Base-by-base conservation (phyloP, 2,113 vertebrate species). In the Bolborhynchus lineola region DNA sequence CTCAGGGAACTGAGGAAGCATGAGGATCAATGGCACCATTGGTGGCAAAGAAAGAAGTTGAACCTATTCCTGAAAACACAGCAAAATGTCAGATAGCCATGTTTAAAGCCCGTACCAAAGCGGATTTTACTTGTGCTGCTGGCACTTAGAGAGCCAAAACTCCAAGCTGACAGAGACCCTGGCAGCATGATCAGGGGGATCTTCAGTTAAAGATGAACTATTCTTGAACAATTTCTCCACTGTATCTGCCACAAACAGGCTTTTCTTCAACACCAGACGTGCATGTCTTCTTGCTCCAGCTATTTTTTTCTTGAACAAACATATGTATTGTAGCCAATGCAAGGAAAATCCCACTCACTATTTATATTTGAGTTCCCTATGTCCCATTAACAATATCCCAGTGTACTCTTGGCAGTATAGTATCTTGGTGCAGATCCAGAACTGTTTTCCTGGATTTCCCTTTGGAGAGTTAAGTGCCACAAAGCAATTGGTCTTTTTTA, bases 301-400 rank as follows among this genome's bases (percentile, higher is more conserved):
- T 97, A 90, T 97, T 97, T 98, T 97, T 97, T 95, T 88, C 97
- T 98, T 98, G 98, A 96, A 98, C 98, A 98, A 98, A 98, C 98
- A 98, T 98, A 98, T 98, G 97, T 97, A 98, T 98, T 98, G 97
- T 98, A 96, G 97, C 82, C 98, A 97, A 92, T 59, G 93, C 96
- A 96, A 98, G 98, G 97, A 98, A 98, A 98, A 97, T 98, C 98
- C 97, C 80, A 88, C 97, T 98, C 96, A 53, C 96, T 94, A 63
- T 97, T 97, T 97, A 60, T 97, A 97, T 98, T 95, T 95, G 95
- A 97, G 94, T 53, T 96, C 96, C 96, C 96, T 97, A 76, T 97
- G 96, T 97, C 90, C 95, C 95, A 19, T 52, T 49, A 96, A 98
- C 98, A 98, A 98, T 98, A 94, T 96, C 82, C 91, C 93, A 98